phyloP scores from a whole-genome alignment of 37 sponge, comb jelly and placozoan species.

The Haliclona indistincta region DNA sequence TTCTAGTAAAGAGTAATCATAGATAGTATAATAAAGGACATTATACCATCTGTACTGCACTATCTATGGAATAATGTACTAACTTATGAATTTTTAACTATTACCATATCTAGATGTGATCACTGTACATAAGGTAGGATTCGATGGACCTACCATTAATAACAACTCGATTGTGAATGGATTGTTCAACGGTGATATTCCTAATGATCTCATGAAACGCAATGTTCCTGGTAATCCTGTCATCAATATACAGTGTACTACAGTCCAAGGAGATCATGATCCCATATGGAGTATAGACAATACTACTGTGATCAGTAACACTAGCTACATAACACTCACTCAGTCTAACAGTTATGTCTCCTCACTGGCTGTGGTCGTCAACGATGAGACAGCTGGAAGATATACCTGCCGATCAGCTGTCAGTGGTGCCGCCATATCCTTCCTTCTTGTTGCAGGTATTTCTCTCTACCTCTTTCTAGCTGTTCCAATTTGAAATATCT shows the following conservation, averaged over 20 bases:
- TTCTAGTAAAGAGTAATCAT: no score
- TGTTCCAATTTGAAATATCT: no score
- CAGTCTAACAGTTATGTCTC: neutral
- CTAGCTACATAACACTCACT: neutral
- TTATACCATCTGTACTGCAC: no score
- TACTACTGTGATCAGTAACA: neutral
- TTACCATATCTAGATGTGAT: neutral
- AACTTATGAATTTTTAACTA: neutral
- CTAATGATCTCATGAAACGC: neutral
- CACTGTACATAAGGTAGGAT: neutral
- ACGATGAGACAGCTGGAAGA: neutral
- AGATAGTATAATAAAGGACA: no score
- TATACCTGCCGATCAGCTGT: neutral
- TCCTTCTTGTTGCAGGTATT: neutral
- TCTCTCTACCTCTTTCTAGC: neutral
- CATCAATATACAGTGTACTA: neutral
- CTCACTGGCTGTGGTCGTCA: neutral
- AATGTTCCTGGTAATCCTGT: neutral
- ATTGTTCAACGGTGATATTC: no score
- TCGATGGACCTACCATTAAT: neutral
- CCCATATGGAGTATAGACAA: neutral
- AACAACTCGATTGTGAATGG: conserved; percentile 6
- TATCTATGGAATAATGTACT: conserved; percentile 8
- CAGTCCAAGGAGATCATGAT: conserved; percentile 8
- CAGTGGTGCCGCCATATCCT: neutral